A percentile compares a stretch with the other conserved stretches of the same genome.
Evolutionary conservation across 2,113 vertebrate species (phyloP).

Genomic region (Hyperoodon ampullatus): DNA sequence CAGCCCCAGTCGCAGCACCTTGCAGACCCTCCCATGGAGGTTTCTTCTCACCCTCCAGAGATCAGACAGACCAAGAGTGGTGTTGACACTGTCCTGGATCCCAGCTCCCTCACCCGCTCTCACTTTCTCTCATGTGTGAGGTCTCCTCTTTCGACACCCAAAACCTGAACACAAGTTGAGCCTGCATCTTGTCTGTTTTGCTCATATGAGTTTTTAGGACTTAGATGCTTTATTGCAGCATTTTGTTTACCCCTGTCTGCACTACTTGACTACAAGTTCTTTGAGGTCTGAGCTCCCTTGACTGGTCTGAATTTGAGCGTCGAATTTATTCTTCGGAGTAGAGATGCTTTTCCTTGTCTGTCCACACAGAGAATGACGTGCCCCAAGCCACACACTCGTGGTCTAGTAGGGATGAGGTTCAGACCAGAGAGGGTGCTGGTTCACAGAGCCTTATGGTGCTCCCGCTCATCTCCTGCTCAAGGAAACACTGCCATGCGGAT

Average conservation of each 20-base stretch:
- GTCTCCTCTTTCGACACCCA: not conserved
- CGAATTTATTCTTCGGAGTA: not conserved
- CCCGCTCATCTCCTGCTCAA: not conserved
- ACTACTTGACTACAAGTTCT: not conserved
- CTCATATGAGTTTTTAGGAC: not conserved
- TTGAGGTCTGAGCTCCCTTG: not conserved
- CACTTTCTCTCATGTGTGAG: not conserved
- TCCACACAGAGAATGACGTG: not conserved
- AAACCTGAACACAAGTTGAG: not conserved
- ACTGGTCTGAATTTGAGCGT: not conserved
- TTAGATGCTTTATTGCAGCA: not conserved
- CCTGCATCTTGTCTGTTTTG: not conserved
- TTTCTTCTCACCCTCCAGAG: not conserved
- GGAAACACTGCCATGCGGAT: not conserved
- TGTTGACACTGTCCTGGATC: too few relatives aligned
- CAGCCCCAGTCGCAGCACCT: not conserved
- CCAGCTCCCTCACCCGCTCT: fast-evolving
- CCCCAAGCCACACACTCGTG: fast-evolving
- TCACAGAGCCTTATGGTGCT: fast-evolving
- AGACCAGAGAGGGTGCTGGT: not conserved
- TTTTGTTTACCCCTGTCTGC: not conserved
- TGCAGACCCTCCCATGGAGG: not conserved
- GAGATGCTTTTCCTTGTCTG: not conserved
- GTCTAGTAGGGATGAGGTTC: not conserved
- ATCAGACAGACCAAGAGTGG: too few relatives aligned